These are phyloP conservation scores for Gulo gulo DNA, from an alignment of 2,113 vertebrate species.

Conservation along the genomic window DNA sequence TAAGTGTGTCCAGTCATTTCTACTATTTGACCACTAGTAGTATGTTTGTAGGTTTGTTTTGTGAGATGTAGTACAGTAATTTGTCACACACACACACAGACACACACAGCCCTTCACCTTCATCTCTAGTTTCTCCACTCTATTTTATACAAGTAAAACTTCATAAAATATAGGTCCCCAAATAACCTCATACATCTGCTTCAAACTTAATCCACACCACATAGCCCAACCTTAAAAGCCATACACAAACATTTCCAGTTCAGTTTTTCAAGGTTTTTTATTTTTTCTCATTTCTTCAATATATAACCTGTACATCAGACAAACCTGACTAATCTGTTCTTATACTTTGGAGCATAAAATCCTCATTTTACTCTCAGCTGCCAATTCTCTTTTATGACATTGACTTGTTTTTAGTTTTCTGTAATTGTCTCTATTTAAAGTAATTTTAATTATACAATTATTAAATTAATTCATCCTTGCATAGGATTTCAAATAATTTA, in stretches of 20 bases:
- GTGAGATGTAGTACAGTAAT: not conserved
- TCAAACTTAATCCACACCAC: not conserved
- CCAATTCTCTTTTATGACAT: not conserved
- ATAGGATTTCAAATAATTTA: conserved; percentile 8
- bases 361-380: not conserved
- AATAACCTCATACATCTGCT: not conserved
- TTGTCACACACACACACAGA: not conserved
- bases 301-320: not conserved
- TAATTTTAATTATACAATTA: conserved; percentile 26
- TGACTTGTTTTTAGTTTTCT: not conserved
- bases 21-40: not conserved
- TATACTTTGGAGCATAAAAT: not conserved
- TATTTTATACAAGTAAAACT: not conserved
- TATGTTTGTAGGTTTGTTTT: not conserved
- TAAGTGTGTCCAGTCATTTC: not conserved
- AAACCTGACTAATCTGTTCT: not conserved
- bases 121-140: not conserved
- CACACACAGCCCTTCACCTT: not conserved
- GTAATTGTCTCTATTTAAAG: not conserved
- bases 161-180: not conserved
- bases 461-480: not conserved
- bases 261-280: not conserved
- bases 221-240: not conserved
- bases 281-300: not conserved
- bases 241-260: not conserved